Evolutionary conservation across 2,888 invertebrate genomes (phyloP).

Genomic region (Deroplatys truncata): DNA sequence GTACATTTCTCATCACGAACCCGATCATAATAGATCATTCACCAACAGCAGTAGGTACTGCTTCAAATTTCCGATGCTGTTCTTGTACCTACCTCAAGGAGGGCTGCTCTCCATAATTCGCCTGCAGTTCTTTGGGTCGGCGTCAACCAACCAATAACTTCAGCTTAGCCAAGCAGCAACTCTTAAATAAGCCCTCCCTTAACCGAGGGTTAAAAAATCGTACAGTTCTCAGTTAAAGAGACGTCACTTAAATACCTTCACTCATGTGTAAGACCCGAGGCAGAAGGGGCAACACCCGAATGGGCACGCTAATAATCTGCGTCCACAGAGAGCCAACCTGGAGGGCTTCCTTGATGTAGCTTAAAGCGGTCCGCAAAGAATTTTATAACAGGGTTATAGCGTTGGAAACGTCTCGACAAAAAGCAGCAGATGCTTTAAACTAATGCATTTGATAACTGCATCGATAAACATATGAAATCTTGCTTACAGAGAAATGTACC

Average conservation of each 20-base stretch:
- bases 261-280: not conserved
- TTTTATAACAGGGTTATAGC: not conserved
- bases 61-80: not conserved
- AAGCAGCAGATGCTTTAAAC: no score
- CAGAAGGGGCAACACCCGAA: not conserved
- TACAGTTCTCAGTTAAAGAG: not conserved
- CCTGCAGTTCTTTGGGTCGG: not conserved
- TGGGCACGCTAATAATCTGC: not conserved
- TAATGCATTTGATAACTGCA: no score
- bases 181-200: not conserved
- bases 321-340: not conserved
- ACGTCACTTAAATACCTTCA: not conserved
- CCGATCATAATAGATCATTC: not conserved
- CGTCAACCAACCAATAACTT: not conserved
- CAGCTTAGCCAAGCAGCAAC: not conserved
- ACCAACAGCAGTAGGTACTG: no score
- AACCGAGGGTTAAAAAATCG: no score
- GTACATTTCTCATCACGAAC: no score
- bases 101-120: not conserved
- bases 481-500: no score
- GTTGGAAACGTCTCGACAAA: no score
- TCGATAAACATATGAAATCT: no score
- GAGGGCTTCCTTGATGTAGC: not conserved
- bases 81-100: not conserved
- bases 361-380: not conserved